Conservation (phyloP, 2,797 vertebrate species). For the Eulemur mongoz region DNA sequence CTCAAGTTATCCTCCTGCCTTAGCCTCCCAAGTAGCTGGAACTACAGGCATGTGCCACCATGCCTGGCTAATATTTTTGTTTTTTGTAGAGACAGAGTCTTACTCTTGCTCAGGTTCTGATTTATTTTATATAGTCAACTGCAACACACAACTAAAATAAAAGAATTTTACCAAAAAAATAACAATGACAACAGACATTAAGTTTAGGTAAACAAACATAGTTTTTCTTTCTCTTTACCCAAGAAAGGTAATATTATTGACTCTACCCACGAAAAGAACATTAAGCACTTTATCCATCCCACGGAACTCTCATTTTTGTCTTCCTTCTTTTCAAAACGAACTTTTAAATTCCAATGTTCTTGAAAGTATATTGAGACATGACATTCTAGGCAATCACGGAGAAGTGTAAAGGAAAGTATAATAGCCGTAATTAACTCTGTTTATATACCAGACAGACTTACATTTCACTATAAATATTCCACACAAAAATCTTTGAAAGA, state of each 20-base stretch:
- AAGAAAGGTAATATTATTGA: slow-evolving; percentile 60
- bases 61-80: background rate
- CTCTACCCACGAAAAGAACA: slow-evolving; percentile 27
- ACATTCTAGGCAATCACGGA: slow-evolving; percentile 51
- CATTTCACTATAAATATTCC: slow-evolving; percentile 71
- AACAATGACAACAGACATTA: slow-evolving; percentile 55
- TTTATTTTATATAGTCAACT: slow-evolving; percentile 55
- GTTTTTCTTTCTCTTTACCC: slow-evolving; percentile 47
- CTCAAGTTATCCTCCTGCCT: background rate
- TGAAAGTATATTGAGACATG: background rate
- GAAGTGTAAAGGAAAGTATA: slow-evolving; percentile 65
- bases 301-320: slow-evolving; percentile 31
- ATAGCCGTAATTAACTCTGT: slow-evolving; percentile 64
- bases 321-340: slow-evolving; percentile 66
- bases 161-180: background rate
- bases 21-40: background rate
- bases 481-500: slow-evolving; percentile 69
- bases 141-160: slow-evolving; percentile 25
- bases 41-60: background rate
- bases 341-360: slow-evolving; percentile 57
- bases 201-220: slow-evolving; percentile 59
- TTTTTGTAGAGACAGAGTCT: background rate
- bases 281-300: slow-evolving; percentile 11
- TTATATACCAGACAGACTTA: slow-evolving; percentile 66
- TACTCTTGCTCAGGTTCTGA: background rate